Evolutionary conservation across 2,888 invertebrate species (phyloP).

Genomic region (Aleiodes alternator): DNA sequence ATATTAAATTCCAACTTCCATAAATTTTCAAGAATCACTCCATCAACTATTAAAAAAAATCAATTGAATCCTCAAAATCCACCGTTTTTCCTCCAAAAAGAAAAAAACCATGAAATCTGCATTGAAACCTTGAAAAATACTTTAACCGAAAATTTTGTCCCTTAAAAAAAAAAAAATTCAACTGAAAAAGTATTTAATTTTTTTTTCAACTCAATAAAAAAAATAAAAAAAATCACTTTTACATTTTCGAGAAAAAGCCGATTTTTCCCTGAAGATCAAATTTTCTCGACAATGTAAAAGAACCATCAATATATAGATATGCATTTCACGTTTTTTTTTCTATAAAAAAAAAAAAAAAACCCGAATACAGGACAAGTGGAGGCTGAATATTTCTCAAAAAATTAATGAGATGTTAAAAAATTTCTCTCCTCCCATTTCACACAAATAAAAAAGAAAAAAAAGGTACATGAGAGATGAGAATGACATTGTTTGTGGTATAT

Average conservation of each 20-base stretch:
- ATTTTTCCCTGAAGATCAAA: not conserved
- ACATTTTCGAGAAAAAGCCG: not conserved
- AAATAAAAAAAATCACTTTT: not conserved
- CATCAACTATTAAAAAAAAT: no score
- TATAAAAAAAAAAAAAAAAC: not conserved
- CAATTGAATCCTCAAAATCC: not conserved
- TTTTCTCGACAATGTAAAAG: not conserved
- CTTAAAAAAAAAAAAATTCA: not conserved
- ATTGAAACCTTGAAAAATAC: not conserved
- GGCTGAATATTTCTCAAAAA: not conserved
- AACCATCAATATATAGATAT: not conserved
- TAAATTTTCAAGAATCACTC: not conserved
- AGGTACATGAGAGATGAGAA: no score
- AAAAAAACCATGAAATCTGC: not conserved
- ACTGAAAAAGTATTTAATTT: not conserved
- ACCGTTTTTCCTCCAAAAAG: not conserved
- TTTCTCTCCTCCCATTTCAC: not conserved
- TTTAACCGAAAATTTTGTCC: not conserved
- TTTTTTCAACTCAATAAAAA: not conserved
- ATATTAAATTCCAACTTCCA: not conserved
- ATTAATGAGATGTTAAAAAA: not conserved
- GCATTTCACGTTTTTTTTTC: not conserved
- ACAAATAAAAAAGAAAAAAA: not conserved
- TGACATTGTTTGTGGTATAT: conserved; percentile 13
- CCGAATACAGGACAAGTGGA: not conserved